These are phyloP conservation scores for Pogona vitticeps DNA, from an alignment of 2,113 vertebrate species.

Conservation along the genomic window DNA sequence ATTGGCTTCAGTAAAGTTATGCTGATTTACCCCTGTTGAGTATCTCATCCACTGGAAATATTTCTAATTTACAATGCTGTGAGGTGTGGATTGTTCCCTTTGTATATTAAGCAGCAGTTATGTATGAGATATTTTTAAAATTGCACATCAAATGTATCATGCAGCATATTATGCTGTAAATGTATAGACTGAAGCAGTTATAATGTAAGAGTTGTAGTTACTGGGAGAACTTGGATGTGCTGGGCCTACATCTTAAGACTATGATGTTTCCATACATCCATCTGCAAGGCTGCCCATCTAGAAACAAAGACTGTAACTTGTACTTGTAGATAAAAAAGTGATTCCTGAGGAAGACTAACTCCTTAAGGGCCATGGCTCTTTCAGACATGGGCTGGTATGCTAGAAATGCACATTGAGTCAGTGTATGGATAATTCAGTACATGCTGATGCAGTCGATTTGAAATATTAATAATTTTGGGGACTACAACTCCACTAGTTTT, in stretches of 20 bases:
- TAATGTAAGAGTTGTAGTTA: neutral
- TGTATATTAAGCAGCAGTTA: conserved; percentile 51
- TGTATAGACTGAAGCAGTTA: conserved; percentile 27
- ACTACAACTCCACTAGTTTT: too few species aligned
- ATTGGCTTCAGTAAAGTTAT: conserved; percentile 14
- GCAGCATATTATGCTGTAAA: conserved; percentile 60
- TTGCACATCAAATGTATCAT: conserved; percentile 49
- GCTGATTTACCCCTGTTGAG: conserved; percentile 55
- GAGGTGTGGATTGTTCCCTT: conserved; percentile 57
- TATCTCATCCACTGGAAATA: conserved; percentile 62
- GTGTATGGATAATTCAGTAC: neutral
- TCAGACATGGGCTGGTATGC: neutral
- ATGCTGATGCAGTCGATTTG: neutral
- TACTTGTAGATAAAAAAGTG: neutral
- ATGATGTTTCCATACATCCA: neutral
- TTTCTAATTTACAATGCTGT: conserved; percentile 61
- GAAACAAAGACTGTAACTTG: neutral
- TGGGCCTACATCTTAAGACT: neutral
- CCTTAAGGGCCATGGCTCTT: neutral
- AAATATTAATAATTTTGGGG: too few species aligned
- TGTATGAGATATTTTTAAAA: conserved; percentile 48
- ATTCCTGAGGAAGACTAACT: neutral
- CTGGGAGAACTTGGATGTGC: neutral
- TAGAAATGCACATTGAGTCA: neutral
- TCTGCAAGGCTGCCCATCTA: neutral